Conservation (phyloP, 2,888 invertebrate species). For the Syritta pipiens region DNA sequence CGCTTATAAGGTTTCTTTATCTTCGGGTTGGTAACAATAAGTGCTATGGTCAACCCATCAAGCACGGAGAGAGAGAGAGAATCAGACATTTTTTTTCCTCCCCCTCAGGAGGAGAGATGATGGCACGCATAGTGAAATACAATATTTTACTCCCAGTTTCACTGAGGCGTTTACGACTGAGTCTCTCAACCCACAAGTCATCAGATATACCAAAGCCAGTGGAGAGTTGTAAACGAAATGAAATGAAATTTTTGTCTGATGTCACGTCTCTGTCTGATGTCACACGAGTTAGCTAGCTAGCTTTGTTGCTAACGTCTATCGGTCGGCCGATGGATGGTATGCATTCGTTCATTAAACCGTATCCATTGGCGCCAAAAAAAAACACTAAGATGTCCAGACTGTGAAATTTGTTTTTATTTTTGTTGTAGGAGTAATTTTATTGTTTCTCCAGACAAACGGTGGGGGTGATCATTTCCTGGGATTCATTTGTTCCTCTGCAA, state of each 20-base stretch:
- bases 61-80: slow-evolving; percentile 9
- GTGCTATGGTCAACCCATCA: slow-evolving; percentile 47
- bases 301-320: no score
- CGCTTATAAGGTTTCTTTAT: slow-evolving; percentile 52
- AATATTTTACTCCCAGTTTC: slow-evolving; percentile 16
- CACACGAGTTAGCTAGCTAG: slow-evolving; percentile 20
- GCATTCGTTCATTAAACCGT: no score
- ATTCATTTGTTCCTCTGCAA: background rate
- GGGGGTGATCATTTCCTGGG: background rate
- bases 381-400: no score
- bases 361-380: slow-evolving; percentile 41
- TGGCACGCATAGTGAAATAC: slow-evolving; percentile 37
- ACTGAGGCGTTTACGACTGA: slow-evolving; percentile 33
- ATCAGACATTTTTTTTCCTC: background rate
- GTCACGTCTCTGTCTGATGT: slow-evolving; percentile 56
- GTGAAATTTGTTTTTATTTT: no score
- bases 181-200: slow-evolving; percentile 24
- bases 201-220: slow-evolving; percentile 14
- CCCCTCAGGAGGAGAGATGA: background rate
- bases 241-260: slow-evolving; percentile 58
- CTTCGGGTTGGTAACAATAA: slow-evolving; percentile 39
- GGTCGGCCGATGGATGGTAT: no score
- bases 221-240: slow-evolving; percentile 25
- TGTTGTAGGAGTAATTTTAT: no score
- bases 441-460: no score